Conservation (phyloP, 2,113 vertebrate genomes). For the Piprites chloris region DNA sequence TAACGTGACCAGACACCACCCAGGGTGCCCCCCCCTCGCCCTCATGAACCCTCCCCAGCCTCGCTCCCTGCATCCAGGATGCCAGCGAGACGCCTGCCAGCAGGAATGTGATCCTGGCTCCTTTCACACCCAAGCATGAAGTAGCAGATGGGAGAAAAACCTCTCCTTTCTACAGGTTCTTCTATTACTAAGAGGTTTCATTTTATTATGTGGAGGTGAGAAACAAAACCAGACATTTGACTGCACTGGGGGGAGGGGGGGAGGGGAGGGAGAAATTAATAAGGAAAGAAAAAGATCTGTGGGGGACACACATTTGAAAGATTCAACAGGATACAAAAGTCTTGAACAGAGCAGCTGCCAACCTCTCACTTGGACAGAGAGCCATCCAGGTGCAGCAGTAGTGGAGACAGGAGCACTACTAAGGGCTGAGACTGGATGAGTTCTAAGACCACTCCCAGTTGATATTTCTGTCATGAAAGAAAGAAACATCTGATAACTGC, state of each 20-base stretch:
- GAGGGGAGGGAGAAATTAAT: not conserved
- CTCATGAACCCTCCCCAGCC: not conserved
- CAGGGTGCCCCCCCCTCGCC: rapidly evolving
- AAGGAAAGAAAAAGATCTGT: not conserved
- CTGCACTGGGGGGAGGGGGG: not conserved
- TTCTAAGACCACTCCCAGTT: not conserved
- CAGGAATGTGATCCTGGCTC: not conserved
- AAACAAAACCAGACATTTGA: slow-evolving; percentile 43
- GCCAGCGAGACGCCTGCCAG: not conserved
- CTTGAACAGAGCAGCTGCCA: not conserved
- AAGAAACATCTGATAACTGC: not conserved
- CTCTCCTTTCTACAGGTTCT: not conserved
- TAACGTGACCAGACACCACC: rapidly evolving
- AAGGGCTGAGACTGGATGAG: not conserved
- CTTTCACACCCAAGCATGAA: not conserved
- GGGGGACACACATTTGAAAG: not conserved
- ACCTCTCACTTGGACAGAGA: not conserved
- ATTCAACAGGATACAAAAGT: not conserved
- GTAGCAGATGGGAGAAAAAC: not conserved
- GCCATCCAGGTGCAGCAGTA: not conserved
- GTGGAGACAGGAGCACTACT: not conserved
- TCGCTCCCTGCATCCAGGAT: not conserved
- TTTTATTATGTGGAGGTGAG: slow-evolving; percentile 23
- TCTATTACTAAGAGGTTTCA: slow-evolving; percentile 40
- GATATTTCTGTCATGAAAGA: not conserved